phyloP scores from a whole-genome alignment of 2,888 invertebrate genomes.

The Stratiomys singularior region DNA sequence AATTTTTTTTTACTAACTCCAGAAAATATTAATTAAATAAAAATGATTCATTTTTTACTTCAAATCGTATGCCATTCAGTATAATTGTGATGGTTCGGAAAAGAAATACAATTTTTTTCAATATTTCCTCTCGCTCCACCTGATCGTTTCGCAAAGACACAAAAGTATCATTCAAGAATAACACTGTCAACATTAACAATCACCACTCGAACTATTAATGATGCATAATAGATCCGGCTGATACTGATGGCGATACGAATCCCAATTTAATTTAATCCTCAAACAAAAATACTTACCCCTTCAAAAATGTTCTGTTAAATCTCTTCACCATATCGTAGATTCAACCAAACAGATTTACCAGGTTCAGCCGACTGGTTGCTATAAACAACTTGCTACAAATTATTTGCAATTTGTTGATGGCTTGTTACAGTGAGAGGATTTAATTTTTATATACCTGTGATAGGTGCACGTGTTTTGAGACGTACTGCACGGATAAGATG shows the following conservation, averaged over 20 bases:
- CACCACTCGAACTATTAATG: too few relatives aligned
- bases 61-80: too few relatives aligned
- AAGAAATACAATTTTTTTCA: too few relatives aligned
- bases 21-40: too few relatives aligned
- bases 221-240: neutral
- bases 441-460: slow-evolving; percentile 51
- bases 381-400: slow-evolving; percentile 39
- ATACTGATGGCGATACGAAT: neutral
- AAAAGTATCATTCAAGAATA: too few relatives aligned
- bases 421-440: slow-evolving; percentile 45
- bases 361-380: slow-evolving; percentile 12
- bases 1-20: too few relatives aligned
- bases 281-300: slow-evolving; percentile 30
- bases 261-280: slow-evolving; percentile 37
- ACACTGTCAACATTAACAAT: too few relatives aligned
- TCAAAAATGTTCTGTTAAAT: neutral
- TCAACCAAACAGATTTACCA: neutral
- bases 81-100: too few relatives aligned
- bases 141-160: too few relatives aligned
- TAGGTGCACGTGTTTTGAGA: slow-evolving; percentile 48
- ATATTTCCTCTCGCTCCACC: too few relatives aligned
- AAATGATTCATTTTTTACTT: too few relatives aligned
- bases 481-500: slow-evolving; percentile 2
- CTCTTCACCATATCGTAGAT: slow-evolving; percentile 4
- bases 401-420: slow-evolving; percentile 22